Base-by-base conservation (phyloP, 2,113 vertebrate species). In the Psittacus erithacus region DNA sequence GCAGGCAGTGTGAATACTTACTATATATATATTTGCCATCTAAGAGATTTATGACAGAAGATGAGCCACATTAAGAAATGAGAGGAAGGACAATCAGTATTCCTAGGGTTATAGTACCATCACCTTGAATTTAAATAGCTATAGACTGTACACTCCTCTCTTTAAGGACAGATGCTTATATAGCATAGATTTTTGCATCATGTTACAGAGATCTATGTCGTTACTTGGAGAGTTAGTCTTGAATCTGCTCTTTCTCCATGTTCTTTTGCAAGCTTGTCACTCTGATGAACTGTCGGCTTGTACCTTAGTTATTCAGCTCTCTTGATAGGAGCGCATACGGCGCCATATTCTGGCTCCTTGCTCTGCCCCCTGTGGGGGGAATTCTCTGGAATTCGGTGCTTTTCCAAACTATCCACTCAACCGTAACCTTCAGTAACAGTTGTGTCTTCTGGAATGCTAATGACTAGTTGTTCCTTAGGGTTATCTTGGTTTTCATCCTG, bases 401-500 rank as follows among this genome's bases (percentile, higher is more conserved):
- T 95, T 90, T 84, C 62, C 44, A 71, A 53, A 33, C 29, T 82
- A 7, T 50, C 38, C 35, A 10, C 79, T 86, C 44, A 63, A 57
- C 64, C 2, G 1, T 23, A 33, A 57, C 62, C 50, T 80, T 67
- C 7, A 10, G 39, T 39, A 68, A 25, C 2, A 0, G 8, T 49
- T 62, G 22, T 49, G 44, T 60, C 80, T 92, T 71, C 38, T 92
- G 86, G 55, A 92, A 93, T 93, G 65, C 44, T 92, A 95, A 96
- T 83, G 43, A 52, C 59, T 80, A 6, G 8, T 71, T 62, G 91
- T 92, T 92, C 86, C 86, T 91, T 65, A 19, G 47, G 70, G 77
- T 96, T 95, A 73, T 84, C 92, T 76, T 88, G 35, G 47, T 91
- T 94, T 92, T 91, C 80, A 86, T 92, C 60, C 47, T 76, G 64